phyloP scores from a whole-genome alignment of 2,113 vertebrate genomes.

The Azemiops feae region DNA sequence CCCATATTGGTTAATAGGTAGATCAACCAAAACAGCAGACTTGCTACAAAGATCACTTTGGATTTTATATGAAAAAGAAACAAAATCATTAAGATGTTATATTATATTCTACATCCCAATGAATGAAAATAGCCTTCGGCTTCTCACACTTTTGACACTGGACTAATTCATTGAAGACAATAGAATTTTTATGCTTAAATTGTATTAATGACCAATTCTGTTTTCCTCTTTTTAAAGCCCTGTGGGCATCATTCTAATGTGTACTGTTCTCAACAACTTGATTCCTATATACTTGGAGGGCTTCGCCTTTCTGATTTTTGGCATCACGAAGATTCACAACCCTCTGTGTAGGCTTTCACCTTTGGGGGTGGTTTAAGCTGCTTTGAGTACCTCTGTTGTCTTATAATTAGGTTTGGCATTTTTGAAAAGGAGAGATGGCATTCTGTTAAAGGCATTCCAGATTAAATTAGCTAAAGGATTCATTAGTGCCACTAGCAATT shows the following conservation, averaged over 20 bases:
- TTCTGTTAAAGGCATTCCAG: background rate
- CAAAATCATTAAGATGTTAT: slow-evolving; percentile 11
- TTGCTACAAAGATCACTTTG: background rate
- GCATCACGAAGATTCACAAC: background rate
- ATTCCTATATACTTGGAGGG: background rate
- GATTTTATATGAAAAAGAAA: background rate
- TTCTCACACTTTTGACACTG: background rate
- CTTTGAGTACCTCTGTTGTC: background rate
- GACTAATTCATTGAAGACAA: background rate
- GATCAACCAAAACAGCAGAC: background rate
- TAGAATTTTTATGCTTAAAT: background rate
- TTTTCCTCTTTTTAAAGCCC: background rate
- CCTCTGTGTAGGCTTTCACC: background rate
- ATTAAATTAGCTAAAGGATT: background rate
- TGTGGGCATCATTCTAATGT: background rate
- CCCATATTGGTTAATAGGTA: background rate
- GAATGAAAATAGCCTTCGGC: background rate
- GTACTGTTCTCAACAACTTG: background rate
- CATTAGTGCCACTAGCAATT: background rate
- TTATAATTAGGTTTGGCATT: background rate
- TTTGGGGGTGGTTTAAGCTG: too few relatives aligned
- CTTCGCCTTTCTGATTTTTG: background rate
- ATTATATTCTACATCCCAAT: background rate
- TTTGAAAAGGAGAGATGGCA: background rate
- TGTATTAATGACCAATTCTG: background rate